Conservation (phyloP, 2,888 invertebrate genomes). For the Creontiades dilutus region DNA sequence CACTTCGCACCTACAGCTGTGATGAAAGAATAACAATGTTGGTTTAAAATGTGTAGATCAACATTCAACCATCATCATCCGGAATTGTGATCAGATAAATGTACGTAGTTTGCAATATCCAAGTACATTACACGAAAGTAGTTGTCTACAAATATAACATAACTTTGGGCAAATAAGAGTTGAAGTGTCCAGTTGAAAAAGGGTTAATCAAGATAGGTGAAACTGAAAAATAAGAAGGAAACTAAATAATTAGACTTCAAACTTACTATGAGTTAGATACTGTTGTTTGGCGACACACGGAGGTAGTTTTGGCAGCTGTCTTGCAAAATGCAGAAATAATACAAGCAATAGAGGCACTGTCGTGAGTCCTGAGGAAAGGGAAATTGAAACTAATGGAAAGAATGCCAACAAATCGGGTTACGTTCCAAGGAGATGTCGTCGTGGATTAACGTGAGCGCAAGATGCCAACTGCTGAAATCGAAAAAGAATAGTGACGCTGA, state of each 20-base stretch:
- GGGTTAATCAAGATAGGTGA: too few species aligned
- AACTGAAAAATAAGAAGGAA: not conserved
- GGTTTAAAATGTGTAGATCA: too few species aligned
- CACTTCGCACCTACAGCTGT: too few species aligned
- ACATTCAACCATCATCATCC: too few species aligned
- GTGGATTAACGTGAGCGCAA: constrained; percentile 51
- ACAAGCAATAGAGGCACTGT: not conserved
- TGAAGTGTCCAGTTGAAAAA: not conserved
- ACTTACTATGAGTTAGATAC: not conserved
- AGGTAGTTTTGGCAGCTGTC: not conserved
- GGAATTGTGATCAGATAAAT: too few species aligned
- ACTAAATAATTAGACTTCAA: not conserved
- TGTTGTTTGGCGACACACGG: not conserved
- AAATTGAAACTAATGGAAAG: not conserved
- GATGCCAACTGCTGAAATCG: constrained; percentile 38
- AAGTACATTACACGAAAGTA: not conserved
- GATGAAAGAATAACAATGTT: too few species aligned
- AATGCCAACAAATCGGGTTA: constrained; percentile 46
- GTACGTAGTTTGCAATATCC: too few species aligned
- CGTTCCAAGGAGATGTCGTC: constrained; percentile 32
- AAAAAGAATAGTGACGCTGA: not conserved
- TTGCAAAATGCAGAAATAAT: not conserved
- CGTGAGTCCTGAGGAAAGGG: not conserved
- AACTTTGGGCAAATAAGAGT: not conserved
- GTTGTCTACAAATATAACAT: not conserved